These are phyloP conservation scores for Nymphalis c-album DNA, from an alignment of 2,888 invertebrate species.

Conservation along the genomic window DNA sequence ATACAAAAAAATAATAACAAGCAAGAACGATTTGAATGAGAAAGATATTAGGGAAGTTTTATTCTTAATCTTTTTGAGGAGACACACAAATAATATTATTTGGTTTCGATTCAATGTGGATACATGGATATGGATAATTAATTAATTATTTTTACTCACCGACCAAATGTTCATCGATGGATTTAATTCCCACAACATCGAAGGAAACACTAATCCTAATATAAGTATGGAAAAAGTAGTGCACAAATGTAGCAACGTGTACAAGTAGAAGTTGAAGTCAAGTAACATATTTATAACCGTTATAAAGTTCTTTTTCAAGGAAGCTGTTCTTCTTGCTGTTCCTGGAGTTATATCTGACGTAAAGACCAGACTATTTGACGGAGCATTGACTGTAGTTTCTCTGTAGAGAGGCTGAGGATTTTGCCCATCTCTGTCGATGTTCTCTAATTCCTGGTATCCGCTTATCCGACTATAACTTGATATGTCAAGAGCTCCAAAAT, in stretches of 20 bases:
- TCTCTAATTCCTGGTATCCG: conserved; percentile 70
- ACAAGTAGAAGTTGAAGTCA: conserved; percentile 80
- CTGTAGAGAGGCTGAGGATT: conserved; percentile 79
- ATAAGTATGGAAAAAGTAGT: conserved; percentile 79
- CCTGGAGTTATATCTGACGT: conserved; percentile 66
- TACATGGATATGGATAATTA: not conserved
- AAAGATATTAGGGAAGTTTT: too few relatives aligned
- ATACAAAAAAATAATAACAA: not conserved
- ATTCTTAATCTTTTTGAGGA: too few relatives aligned
- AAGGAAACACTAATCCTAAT: conserved; percentile 78
- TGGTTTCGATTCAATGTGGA: not conserved
- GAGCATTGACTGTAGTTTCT: conserved; percentile 78
- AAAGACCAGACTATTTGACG: conserved; percentile 60
- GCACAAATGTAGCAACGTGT: conserved; percentile 76
- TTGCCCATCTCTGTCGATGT: conserved; percentile 63
- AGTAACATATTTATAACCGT: conserved; percentile 67
- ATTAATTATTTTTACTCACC: conserved; percentile 53
- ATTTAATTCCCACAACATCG: conserved; percentile 74
- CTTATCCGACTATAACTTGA: conserved; percentile 53
- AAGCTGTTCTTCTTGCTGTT: conserved; percentile 68
- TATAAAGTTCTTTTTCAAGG: conserved; percentile 71
- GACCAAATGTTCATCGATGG: conserved; percentile 69
- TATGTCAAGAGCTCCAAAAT: conserved; percentile 64
- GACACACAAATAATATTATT: too few relatives aligned
- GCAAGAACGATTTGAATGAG: not conserved